A percentile compares a stretch with the other conserved stretches of the same genome.
These are phyloP conservation scores for Ochotona curzoniae DNA, from an alignment of 2,113 vertebrate species.

Conservation along the genomic window DNA sequence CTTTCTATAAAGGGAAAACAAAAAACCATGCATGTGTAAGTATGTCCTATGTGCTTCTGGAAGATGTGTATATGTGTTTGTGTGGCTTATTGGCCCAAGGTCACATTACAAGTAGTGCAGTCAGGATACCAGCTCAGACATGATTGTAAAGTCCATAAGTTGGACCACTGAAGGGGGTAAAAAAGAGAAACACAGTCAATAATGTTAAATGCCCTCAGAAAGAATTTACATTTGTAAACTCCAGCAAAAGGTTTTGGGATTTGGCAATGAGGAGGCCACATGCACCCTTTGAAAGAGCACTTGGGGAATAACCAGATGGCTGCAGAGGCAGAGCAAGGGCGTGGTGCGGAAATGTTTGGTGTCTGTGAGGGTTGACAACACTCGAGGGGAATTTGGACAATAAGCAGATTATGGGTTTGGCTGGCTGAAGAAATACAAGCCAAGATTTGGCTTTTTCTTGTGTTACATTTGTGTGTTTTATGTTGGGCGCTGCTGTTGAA, in stretches of 20 bases:
- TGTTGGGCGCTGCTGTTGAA: background rate
- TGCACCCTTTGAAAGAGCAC: background rate
- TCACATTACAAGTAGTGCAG: background rate
- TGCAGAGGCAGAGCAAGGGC: background rate
- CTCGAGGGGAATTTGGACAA: background rate
- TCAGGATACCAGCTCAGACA: background rate
- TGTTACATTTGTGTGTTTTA: background rate
- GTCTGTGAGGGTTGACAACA: background rate
- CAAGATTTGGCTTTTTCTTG: background rate
- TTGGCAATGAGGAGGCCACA: background rate
- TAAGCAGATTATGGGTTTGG: background rate
- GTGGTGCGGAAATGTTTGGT: background rate
- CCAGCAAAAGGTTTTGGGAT: background rate
- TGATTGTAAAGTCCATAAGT: conserved; percentile 3
- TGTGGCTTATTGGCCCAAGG: background rate
- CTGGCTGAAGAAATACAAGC: background rate
- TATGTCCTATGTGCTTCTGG: background rate
- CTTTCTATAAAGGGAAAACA: conserved; percentile 28
- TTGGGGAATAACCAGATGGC: background rate
- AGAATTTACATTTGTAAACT: background rate
- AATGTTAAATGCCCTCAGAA: background rate
- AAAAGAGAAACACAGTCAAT: background rate
- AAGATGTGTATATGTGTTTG: background rate
- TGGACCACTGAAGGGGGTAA: background rate
- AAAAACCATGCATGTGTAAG: background rate